phyloP scores from a whole-genome alignment of 2,888 invertebrate species.

The Mesorhabditis belari region DNA sequence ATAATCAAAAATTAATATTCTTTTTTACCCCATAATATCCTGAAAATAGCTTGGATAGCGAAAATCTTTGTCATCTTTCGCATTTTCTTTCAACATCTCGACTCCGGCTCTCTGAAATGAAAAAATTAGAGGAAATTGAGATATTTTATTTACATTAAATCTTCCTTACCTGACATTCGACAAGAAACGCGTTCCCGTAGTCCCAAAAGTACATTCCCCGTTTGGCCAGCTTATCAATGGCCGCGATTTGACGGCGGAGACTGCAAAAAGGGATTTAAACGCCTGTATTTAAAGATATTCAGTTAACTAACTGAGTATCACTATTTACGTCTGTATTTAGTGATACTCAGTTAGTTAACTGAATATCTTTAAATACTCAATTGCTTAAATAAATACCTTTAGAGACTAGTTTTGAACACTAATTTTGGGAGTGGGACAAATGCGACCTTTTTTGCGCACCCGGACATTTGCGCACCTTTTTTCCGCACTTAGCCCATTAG shows the following conservation, averaged over 20 bases:
- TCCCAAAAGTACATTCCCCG: conserved; percentile 64
- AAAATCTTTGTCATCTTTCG: conserved; percentile 57
- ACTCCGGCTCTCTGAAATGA: conserved; percentile 63
- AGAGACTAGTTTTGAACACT: no score
- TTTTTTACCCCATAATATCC: conserved; percentile 63
- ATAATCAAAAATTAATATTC: no score
- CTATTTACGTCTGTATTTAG: no score
- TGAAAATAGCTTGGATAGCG: conserved; percentile 64
- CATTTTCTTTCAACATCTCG: conserved; percentile 53
- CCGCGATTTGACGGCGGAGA: conserved; percentile 60
- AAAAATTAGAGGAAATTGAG: no score
- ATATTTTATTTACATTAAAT: conserved; percentile 55
- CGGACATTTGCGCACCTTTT: no score
- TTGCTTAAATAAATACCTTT: no score
- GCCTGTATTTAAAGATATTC: neutral
- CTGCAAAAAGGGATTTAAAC: conserved; percentile 46
- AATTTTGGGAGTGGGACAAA: no score
- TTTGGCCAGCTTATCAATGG: conserved; percentile 59
- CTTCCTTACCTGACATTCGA: conserved; percentile 57
- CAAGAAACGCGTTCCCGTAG: conserved; percentile 60
- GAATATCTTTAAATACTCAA: no score
- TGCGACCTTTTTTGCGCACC: no score
- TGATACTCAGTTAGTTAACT: no score
- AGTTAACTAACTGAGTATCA: no score
- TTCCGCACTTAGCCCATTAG: no score